phyloP scores from a whole-genome alignment of 2,797 vertebrate genomes.

The Atherinosoma microstoma region DNA sequence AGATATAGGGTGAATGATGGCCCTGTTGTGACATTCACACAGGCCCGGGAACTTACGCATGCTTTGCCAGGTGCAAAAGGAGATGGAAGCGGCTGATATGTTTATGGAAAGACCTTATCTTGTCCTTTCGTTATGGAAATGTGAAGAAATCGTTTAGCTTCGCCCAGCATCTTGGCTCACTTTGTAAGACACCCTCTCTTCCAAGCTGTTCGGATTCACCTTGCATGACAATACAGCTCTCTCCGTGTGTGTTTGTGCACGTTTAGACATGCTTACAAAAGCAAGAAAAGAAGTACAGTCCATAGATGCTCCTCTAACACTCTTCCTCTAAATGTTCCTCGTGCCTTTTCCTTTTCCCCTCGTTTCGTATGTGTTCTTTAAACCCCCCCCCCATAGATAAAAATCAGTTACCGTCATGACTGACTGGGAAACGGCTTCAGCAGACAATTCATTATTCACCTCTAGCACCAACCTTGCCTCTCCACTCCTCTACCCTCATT shows the following conservation, averaged over 20 bases:
- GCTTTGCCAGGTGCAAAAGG: constrained; percentile 37
- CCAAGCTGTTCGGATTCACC: constrained; percentile 26
- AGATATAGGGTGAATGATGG: constrained; percentile 78
- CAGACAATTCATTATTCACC: constrained; percentile 85
- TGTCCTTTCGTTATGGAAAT: constrained; percentile 75
- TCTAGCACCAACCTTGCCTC: constrained; percentile 65
- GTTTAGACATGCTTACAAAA: constrained; percentile 35
- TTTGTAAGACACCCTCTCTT: constrained; percentile 33
- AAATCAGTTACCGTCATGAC: constrained; percentile 79
- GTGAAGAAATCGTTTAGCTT: constrained; percentile 63
- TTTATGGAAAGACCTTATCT: constrained; percentile 77
- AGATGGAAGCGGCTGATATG: constrained; percentile 67
- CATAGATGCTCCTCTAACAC: constrained; percentile 11
- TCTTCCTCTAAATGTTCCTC: constrained; percentile 23
- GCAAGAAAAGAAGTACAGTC: constrained; percentile 14
- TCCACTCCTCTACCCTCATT: constrained; percentile 40
- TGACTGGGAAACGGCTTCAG: constrained; percentile 75
- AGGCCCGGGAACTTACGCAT: constrained; percentile 36
- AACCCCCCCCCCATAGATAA: constrained; percentile 65
- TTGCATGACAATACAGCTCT: constrained; percentile 11
- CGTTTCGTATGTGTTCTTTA: constrained; percentile 49
- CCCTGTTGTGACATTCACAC: constrained; percentile 72
- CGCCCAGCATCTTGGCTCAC: constrained; percentile 26
- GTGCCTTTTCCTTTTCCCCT: constrained; percentile 40
- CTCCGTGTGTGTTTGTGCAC: constrained; percentile 39